Evolutionary conservation across 2,113 vertebrate species (phyloP), one percentile per base, ranked within the genome.

Genomic region (Sorex fumeus): DNA sequence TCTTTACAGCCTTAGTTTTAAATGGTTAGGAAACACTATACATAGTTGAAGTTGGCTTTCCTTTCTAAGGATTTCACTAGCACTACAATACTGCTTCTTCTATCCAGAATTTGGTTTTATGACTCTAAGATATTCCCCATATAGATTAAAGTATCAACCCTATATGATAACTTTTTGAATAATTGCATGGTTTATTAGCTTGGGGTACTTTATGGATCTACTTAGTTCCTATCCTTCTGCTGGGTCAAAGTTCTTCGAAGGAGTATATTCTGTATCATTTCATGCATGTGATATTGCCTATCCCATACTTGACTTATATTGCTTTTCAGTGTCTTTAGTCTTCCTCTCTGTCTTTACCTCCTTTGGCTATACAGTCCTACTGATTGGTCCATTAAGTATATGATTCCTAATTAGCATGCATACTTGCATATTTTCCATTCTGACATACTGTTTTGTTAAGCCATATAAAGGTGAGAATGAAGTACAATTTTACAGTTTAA

Each of bases 401-500:
- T 40, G 53, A 87, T 84, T 84, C 16, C 21, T 93, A 36, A 16
- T 88, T 47, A 70, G 80, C 40, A 40, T 40, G 40, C 7, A 84
- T 62, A 16, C 9, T 30, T 57, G 4, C 75, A 53, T 43, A 84
- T 78, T 92, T 87, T 60, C 6, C 6, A 34, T 69, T 15, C 78
- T 85, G 21, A 36, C 43, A 45, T 88, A 30, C 62, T 75, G 32
- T 21, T 47, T 16, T 78, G 6, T 10, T 88, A 57, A 18, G 10
- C 32, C 91, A 64, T 81, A 93, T 84, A 84, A 45, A 16, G 40
- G 70, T 10, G 78, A 93, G 92, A 64, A 8, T 74, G 84, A 32
- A 50, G 7, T 70, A 40, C 70, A 62, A 82, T 91, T 96, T 95
- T 96, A 25, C 43, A 36, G 77, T 95, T 94, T 97, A 84, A 76